Evolutionary conservation across 2,113 vertebrate genomes (phyloP), one percentile per base, ranked within the genome.

Genomic region (Ellobius talpinus): DNA sequence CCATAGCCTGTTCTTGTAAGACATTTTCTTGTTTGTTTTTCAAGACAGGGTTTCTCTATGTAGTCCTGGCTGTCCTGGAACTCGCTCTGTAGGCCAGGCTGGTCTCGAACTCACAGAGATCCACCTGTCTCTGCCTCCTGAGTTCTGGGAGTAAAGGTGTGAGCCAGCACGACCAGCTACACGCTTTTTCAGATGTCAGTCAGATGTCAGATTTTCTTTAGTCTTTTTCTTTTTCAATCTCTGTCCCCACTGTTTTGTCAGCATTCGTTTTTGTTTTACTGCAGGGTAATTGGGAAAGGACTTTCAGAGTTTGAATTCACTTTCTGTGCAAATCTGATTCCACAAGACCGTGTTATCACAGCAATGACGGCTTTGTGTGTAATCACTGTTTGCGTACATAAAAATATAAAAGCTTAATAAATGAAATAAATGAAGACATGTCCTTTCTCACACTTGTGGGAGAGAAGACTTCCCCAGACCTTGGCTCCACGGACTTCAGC

Each of bases 291-390:
- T 78, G n/a, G 24, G 61, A 66, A 63, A 50, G n/a, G 12, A 78
- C 63, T 88, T 79, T 79, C 14, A 55, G 42, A 50, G n/a, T 93
- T 93, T 55, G n/a, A 70, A 88, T 55, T 88, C n/a, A 93, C 73
- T 93, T 39, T 70, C 39, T 79, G 70, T 88, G 36, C 13, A 79
- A 68, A 31, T 58, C 61, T 79, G 29, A 58, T 14, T n/a, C 63
- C 31, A 88, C 21, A 45, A 87, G 58, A 70, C 7, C n/a, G 4
- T 63, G 39, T 79, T 47, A 61, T 61, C 50, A 70, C 23, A 63
- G 61, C 47, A 70, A 21, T 26, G 1, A 13, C 29, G 74, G 55
- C 29, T 87, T 77, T 58, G 73, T 93, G 55, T 76, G 4, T 45
- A 68, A 70, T 14, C 61, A 78, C 6, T 87, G 36, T 79, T 23